Percentiles rank a stretch among this genome's conserved stretches.
phyloP scores from a whole-genome alignment of 2,113 vertebrate species.

The Delphinus delphis region DNA sequence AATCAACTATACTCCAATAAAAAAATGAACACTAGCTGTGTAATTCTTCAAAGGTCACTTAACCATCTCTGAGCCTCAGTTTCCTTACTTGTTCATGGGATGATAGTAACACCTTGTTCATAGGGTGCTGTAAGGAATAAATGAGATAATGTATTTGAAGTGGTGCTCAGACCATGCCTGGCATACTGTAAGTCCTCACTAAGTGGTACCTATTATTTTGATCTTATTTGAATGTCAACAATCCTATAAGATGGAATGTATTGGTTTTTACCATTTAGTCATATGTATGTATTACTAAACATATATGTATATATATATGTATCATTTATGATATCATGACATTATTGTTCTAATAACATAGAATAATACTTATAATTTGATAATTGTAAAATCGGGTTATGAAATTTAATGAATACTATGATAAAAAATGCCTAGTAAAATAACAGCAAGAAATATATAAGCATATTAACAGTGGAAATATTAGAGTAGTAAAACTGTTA shows the following conservation, averaged over 20 bases:
- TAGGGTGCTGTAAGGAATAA: neutral
- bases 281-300: neutral
- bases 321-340: neutral
- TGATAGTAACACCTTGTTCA: neutral
- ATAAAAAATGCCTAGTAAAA: neutral
- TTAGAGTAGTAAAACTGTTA: neutral
- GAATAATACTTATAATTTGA: neutral
- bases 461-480: neutral
- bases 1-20: neutral
- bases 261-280: neutral
- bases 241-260: neutral
- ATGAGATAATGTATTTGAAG: neutral
- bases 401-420: neutral
- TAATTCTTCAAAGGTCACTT: neutral
- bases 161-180: neutral
- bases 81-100: neutral
- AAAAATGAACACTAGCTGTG: neutral
- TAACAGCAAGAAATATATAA: neutral
- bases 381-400: neutral
- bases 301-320: neutral
- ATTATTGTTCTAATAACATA: neutral
- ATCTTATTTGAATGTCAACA: neutral
- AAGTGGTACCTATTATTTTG: neutral
- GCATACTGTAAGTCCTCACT: neutral
- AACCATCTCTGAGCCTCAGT: neutral